Evolutionary conservation across 2,888 invertebrate genomes (phyloP).

Genomic region (Fragum sueziense): DNA sequence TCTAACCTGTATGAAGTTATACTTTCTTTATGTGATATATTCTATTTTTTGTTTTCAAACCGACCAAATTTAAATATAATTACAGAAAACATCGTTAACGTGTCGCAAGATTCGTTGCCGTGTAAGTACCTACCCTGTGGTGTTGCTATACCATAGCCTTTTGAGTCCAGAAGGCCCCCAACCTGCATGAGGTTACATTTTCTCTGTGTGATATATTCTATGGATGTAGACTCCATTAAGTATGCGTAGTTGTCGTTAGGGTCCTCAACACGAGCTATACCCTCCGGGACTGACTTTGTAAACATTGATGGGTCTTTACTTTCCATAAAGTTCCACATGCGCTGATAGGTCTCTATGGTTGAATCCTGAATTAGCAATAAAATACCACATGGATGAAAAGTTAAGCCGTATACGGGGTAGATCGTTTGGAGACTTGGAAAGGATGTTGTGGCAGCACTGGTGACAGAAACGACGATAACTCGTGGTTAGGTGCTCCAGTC

Average conservation of each 20-base stretch:
- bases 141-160: conserved; percentile 98
- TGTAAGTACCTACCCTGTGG: conserved; percentile 91
- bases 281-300: conserved; percentile 94
- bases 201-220: conserved; percentile 94
- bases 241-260: conserved; percentile 96
- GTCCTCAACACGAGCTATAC: conserved; percentile 90
- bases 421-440: too few species aligned
- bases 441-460: too few species aligned
- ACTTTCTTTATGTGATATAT: conserved; percentile 93
- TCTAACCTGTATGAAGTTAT: conserved; percentile 98
- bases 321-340: conserved; percentile 92
- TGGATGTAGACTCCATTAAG: conserved; percentile 98
- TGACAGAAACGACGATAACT: too few species aligned
- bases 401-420: background rate
- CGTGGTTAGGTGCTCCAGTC: too few species aligned
- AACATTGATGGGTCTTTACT: conserved; percentile 90
- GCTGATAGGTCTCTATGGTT: conserved; percentile 89
- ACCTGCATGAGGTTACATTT: conserved; percentile 99
- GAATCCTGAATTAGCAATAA: conserved; percentile 86
- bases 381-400: background rate
- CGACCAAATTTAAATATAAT: too few species aligned
- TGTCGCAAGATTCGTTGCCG: too few species aligned
- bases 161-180: conserved; percentile 93
- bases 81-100: too few species aligned
- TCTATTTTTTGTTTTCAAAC: too few species aligned